These are phyloP conservation scores for Pandemis heparana DNA, from an alignment of 2,888 invertebrate species.

Conservation along the genomic window DNA sequence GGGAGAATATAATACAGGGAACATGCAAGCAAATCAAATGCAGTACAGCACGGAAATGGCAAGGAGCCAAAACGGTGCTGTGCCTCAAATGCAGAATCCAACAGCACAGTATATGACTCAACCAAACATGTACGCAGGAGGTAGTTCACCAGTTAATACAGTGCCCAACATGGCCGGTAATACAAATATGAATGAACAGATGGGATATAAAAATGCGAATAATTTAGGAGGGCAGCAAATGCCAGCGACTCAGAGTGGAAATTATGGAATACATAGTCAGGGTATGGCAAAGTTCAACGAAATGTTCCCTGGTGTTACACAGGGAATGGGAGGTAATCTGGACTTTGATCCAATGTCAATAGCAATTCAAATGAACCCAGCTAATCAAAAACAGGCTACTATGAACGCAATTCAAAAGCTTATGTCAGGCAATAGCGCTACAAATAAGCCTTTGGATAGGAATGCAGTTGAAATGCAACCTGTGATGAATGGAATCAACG, in stretches of 20 bases:
- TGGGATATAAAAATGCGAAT: constrained; percentile 9
- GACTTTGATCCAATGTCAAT: constrained; percentile 80
- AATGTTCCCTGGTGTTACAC: constrained; percentile 76
- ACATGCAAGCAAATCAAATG: constrained; percentile 42
- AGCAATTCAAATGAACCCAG: constrained; percentile 81
- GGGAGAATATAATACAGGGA: constrained; percentile 41
- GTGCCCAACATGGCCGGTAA: constrained; percentile 43
- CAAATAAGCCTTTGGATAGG: constrained; percentile 30
- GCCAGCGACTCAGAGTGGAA: constrained; percentile 48
- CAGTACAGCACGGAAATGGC: constrained; percentile 17
- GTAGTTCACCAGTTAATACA: constrained; percentile 43
- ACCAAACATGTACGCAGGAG: constrained; percentile 48
- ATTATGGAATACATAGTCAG: constrained; percentile 61
- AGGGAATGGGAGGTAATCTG: constrained; percentile 63
- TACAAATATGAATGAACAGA: constrained; percentile 40
- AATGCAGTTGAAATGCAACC: constrained; percentile 25
- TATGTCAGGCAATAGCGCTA: constrained; percentile 56
- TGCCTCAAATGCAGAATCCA: constrained; percentile 48
- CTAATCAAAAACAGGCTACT: constrained; percentile 68
- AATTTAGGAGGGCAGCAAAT: constrained; percentile 45
- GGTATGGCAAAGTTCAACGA: constrained; percentile 74
- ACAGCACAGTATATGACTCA: constrained; percentile 52
- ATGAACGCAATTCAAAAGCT: constrained; percentile 68
- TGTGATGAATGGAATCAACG: constrained; percentile 32
- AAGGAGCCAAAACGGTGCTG: constrained; percentile 46